Evolutionary conservation across 2,888 invertebrate species (phyloP), one percentile per base, ranked within the genome.

Genomic region (Pristionchus japonicus): DNA sequence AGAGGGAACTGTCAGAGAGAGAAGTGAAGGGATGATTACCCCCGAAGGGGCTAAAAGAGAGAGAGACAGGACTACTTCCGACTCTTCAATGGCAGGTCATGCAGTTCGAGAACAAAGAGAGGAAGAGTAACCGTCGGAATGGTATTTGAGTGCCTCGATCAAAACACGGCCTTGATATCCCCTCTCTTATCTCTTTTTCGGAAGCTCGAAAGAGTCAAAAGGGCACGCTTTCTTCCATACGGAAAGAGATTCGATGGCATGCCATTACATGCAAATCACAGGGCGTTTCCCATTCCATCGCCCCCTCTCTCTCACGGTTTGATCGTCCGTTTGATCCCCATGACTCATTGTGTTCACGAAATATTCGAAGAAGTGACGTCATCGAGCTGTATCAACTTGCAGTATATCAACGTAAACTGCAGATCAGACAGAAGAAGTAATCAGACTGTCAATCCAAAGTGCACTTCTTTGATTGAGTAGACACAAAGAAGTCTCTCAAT

Each of bases 201-300:
- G 77, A 77, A 77, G 77, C 77, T 77, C 43, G 9, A 77, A 77
- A 77, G 43, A 77, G 77, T 43, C n/a, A 20, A 77, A 77, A 77
- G 77, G 43, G 77, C 77, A 77, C 43, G 23, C 47, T 77, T 77
- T 77, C 77, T 77, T 77, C 77, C 77, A 77, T 77, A 77, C 77
- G 40, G 70, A 70, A 37, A 70, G 77, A 27, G n/a, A n/a, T n/a
- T n/a, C 23, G 47, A 77, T 77, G 77, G 77, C 43, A 77, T 77
- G 27, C 43, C 77, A 77, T 77, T 77, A 77, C 77, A 77, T 77
- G 77, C 77, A 47, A 77, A 77, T 77, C 77, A 77, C 43, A 77
- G 77, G 77, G 77, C 77, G 77, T 77, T 23, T 43, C 77, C 40
- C 77, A 40, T 74, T 74, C 37, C 9, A 37, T 70, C 70, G 13